Conservation (phyloP, 1,140 invertebrate genomes). For the Pseudomyrmex cubaensis region DNA sequence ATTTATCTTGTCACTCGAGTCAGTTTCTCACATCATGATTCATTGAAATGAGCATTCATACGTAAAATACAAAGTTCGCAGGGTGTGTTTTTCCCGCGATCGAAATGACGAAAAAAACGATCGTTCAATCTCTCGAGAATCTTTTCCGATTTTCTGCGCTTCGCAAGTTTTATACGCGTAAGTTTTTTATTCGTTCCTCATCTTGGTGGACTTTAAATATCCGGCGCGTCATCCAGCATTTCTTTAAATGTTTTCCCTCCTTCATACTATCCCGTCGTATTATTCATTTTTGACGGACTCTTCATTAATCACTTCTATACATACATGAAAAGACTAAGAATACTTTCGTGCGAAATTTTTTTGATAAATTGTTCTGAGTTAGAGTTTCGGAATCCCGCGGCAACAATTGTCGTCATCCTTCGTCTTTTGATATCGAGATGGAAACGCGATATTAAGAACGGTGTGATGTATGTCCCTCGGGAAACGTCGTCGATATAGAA, state of each 20-base stretch:
- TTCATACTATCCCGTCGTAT: background rate
- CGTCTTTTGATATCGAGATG: background rate
- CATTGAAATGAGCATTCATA: no score
- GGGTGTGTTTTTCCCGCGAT: background rate
- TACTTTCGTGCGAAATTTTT: slow-evolving; percentile 12
- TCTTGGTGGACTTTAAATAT: background rate
- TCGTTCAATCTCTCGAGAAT: slow-evolving; percentile 22
- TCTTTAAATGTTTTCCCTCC: background rate
- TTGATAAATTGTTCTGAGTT: slow-evolving; percentile 1
- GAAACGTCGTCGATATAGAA: slow-evolving; percentile 16
- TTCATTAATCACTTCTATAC: background rate
- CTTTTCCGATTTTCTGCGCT: slow-evolving; percentile 4
- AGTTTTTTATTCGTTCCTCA: background rate
- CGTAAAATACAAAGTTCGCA: no score
- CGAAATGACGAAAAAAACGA: slow-evolving; percentile 18
- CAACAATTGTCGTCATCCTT: background rate
- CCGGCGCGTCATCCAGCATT: background rate
- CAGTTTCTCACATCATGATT: no score
- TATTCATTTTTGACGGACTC: no score
- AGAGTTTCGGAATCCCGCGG: background rate
- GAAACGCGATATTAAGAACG: background rate
- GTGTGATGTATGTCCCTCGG: background rate
- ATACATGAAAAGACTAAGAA: background rate
- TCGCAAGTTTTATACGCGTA: slow-evolving; percentile 5
- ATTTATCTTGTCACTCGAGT: no score